Evolutionary conservation across 2,113 vertebrate species (phyloP).

Genomic region (Saguinus imperator): DNA sequence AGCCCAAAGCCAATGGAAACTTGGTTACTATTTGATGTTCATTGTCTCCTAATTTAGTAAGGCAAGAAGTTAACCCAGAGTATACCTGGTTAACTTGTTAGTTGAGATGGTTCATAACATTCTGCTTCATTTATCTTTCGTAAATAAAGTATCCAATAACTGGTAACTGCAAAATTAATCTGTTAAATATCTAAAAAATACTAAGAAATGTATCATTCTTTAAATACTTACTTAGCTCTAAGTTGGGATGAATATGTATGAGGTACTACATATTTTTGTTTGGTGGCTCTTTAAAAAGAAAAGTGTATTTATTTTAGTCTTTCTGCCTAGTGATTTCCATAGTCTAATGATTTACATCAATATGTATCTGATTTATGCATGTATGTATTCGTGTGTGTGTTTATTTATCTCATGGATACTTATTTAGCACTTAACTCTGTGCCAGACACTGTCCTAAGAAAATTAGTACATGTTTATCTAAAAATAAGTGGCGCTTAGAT

Average conservation of each 20-base stretch:
- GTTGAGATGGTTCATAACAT: constrained; percentile 24
- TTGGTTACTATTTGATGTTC: neutral
- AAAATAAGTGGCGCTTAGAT: constrained; percentile 39
- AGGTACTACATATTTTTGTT: constrained; percentile 61
- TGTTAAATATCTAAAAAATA: constrained; percentile 61
- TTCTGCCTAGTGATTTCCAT: constrained; percentile 62
- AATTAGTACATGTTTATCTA: constrained; percentile 48
- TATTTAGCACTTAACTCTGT: constrained; percentile 49
- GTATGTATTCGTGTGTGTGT: constrained; percentile 10
- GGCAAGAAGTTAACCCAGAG: neutral
- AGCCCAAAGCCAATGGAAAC: neutral
- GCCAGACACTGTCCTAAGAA: constrained; percentile 38
- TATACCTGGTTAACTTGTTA: constrained; percentile 38
- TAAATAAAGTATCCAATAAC: constrained; percentile 57
- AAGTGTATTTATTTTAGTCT: constrained; percentile 70
- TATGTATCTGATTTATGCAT: constrained; percentile 43
- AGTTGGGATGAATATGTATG: constrained; percentile 68
- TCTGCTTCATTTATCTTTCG: constrained; percentile 41
- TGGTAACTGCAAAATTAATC: constrained; percentile 54
- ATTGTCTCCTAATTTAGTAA: constrained; percentile 28
- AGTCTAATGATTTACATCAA: constrained; percentile 63
- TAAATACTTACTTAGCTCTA: constrained; percentile 44
- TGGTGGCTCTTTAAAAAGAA: constrained; percentile 60
- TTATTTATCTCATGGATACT: constrained; percentile 39
- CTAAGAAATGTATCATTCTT: constrained; percentile 62